Percentiles rank a stretch among this genome's conserved stretches.
Conservation (phyloP, 2,113 vertebrate species). For the Oceanodroma tethys region DNA sequence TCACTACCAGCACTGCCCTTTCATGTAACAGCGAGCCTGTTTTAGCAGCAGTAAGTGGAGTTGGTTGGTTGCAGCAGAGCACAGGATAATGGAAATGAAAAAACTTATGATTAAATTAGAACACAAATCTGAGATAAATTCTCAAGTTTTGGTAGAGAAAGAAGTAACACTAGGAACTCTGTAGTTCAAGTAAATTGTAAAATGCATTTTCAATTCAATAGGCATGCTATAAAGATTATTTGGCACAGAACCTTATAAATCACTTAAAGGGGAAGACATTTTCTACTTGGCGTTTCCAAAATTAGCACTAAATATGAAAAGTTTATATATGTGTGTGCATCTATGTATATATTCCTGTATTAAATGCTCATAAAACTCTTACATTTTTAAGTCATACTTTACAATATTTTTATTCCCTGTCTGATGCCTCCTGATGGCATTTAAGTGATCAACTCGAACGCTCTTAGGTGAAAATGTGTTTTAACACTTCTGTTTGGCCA, state of each 20-base stretch:
- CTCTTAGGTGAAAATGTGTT: conserved; percentile 42
- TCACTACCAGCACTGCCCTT: conserved; percentile 39
- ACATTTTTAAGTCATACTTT: not conserved
- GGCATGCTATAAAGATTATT: not conserved
- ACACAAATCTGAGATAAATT: not conserved
- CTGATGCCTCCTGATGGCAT: conserved; percentile 11
- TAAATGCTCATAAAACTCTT: not conserved
- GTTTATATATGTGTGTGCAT: not conserved
- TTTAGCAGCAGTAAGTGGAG: conserved; percentile 1
- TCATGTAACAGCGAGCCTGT: conserved; percentile 3
- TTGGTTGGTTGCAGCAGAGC: conserved; percentile 12
- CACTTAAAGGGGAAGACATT: not conserved
- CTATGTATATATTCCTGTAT: not conserved
- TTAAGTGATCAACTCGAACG: not conserved
- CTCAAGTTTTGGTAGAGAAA: not conserved
- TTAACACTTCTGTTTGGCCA: conserved; percentile 51
- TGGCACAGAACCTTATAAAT: not conserved
- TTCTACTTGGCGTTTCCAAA: not conserved
- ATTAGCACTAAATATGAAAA: not conserved
- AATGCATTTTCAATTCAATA: not conserved
- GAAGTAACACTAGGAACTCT: not conserved
- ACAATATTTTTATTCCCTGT: not conserved
- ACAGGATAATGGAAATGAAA: conserved; percentile 17
- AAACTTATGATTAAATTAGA: conserved; percentile 5
- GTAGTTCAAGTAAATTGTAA: not conserved